Base-by-base conservation (phyloP, 2,888 invertebrate genomes). In the Margaritifera margaritifera region DNA sequence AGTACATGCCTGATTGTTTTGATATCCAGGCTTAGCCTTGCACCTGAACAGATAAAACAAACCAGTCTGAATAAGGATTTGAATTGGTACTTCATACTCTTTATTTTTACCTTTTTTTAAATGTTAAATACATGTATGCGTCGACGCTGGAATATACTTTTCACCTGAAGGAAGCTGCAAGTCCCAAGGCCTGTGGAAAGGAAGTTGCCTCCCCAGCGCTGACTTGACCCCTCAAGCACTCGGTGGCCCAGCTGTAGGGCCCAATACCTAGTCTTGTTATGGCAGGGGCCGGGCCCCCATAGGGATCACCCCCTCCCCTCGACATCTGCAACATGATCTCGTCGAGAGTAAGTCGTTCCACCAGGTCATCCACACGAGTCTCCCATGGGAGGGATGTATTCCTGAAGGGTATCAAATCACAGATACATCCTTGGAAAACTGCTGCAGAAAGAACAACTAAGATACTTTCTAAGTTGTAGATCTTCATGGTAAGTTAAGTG, bases 131-230 rank as follows among this genome's bases (percentile, higher is more conserved):
- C 42, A 15, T 3, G 2, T 42, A 42, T 42, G 11, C 15, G 42
- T 42, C 15, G 42, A 42, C 15, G 2, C 42, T 42, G 0, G 42
- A 42, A 42, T 42, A 42, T 42, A 15, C 42, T 5, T 31, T 66
- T 64, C 71, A 87, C 88, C 85, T 87, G 74, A 87, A 88, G n/a
- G 87, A 72, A 11, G 88, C 87, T 4, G 86, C 86, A 11, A 89
- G 77, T 42, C 87, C 87, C 25, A 89, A 64, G 6, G 88, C 83
- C 72, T 88, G 86, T 8, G 88, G 87, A 64, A 88, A 89, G 1
- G 86, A 80, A 4, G 88, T 89, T 6, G 88, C 86, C 54, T 83
- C 77, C 8, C 87, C 87, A 2, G 86, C 83, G 15, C 71, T 60
- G 0, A 82, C 86, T 52, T 85, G 86, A 4, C 88, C 88, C 15